phyloP scores from a whole-genome alignment of 2,888 invertebrate species.

The Drosophila kambysellisi region DNA sequence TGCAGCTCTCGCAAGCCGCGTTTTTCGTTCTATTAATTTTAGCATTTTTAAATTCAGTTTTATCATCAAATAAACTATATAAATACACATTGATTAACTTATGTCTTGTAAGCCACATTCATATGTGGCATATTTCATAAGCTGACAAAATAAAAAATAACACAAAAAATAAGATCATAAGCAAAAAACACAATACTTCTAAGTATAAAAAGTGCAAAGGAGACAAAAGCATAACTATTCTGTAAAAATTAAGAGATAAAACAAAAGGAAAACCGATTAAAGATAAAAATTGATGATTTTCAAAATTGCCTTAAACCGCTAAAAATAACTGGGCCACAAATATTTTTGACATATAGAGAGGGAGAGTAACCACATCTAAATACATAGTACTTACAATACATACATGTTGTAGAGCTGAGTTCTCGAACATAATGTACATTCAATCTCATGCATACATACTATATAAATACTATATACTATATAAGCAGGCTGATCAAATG shows the following conservation, averaged over 20 bases:
- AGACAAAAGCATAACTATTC: conserved; percentile 26
- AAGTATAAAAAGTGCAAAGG: conserved; percentile 50
- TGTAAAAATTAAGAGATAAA: conserved; percentile 43
- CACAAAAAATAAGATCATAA: conserved; percentile 21
- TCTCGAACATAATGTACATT: conserved; percentile 42
- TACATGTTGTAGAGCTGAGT: conserved; percentile 30
- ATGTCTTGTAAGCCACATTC: conserved; percentile 45
- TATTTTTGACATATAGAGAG: conserved; percentile 11
- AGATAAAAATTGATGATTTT: conserved; percentile 55
- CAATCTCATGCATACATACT: conserved; percentile 22
- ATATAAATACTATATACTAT: conserved; percentile 12
- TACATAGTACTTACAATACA: conserved; percentile 9
- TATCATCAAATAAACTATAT: conserved; percentile 76
- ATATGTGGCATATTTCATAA: conserved; percentile 45
- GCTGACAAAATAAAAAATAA: conserved; percentile 29
- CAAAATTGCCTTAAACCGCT: conserved; percentile 60
- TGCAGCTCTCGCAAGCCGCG: conserved; percentile 59
- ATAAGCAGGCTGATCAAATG: conserved; percentile 20
- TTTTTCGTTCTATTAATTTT: conserved; percentile 64
- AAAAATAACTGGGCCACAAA: conserved; percentile 53
- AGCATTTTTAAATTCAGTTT: conserved; percentile 67
- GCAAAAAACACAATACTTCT: conserved; percentile 29
- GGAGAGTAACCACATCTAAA: conserved; percentile 4
- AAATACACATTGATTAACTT: conserved; percentile 49
- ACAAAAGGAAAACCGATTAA: conserved; percentile 12